phyloP scores from a whole-genome alignment of 1,140 invertebrate species.

The Coelopa frigida region DNA sequence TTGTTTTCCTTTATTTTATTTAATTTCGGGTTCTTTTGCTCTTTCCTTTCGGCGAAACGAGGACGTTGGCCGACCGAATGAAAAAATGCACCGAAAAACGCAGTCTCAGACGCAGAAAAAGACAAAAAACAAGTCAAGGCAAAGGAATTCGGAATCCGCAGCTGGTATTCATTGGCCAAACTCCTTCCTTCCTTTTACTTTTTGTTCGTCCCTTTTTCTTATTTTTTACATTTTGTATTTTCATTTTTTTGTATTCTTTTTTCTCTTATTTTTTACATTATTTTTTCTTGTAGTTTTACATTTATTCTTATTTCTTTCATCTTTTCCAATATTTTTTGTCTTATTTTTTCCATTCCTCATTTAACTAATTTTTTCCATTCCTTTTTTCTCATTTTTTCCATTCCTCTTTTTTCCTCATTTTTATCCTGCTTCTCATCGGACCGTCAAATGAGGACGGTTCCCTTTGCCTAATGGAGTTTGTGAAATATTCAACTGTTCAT shows the following conservation, averaged over 20 bases:
- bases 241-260: background rate
- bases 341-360: background rate
- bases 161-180: background rate
- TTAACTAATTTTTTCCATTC: background rate
- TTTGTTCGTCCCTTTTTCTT: background rate
- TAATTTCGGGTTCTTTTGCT: too few relatives aligned
- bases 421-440: background rate
- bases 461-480: too few relatives aligned
- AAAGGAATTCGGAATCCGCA: constrained; percentile 1
- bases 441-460: too few relatives aligned
- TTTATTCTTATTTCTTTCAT: constrained; percentile 17
- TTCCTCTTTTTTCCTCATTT: constrained; percentile 8
- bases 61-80: too few relatives aligned
- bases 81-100: too few relatives aligned
- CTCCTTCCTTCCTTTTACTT: background rate
- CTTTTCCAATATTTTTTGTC: background rate
- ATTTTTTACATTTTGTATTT: background rate
- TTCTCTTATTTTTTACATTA: background rate
- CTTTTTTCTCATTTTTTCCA: constrained; percentile 19
- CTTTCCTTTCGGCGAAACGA: too few relatives aligned
- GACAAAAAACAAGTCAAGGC: constrained; percentile 4
- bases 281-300: background rate
- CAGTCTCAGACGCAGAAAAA: constrained; percentile 4
- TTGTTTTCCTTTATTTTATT: too few relatives aligned
- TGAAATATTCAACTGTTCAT: too few relatives aligned